phyloP scores from a whole-genome alignment of 2,113 vertebrate genomes.

The Strigops habroptila region DNA sequence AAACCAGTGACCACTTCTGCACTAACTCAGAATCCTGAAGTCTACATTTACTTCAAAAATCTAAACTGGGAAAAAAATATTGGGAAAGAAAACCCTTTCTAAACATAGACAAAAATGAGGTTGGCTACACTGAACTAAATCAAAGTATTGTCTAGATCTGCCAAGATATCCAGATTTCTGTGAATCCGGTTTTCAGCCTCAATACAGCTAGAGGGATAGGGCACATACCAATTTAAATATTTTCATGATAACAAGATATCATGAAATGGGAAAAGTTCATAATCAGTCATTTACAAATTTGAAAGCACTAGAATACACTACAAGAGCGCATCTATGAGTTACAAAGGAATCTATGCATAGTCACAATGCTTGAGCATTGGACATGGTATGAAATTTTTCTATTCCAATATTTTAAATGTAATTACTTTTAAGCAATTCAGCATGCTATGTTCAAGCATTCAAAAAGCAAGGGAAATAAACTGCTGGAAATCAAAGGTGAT shows the following conservation, averaged over 20 bases:
- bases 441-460: not conserved
- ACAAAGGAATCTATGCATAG: not conserved
- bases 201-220: not conserved
- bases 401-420: not conserved
- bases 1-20: not conserved
- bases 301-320: not conserved
- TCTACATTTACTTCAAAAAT: not conserved
- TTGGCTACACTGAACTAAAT: not conserved
- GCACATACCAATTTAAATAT: not conserved
- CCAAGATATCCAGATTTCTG: not conserved
- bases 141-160: not conserved
- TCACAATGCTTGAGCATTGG: not conserved
- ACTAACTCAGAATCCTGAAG: not conserved
- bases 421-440: not conserved
- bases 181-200: not conserved
- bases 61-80: not conserved
- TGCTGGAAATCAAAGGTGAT: not conserved
- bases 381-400: not conserved
- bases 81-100: not conserved
- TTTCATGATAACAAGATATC: not conserved
- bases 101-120: not conserved
- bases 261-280: not conserved
- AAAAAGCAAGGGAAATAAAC: not conserved
- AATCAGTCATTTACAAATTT: not conserved
- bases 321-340: not conserved